Conservation (phyloP, 2,888 invertebrate genomes). For the Andrena marginata region DNA sequence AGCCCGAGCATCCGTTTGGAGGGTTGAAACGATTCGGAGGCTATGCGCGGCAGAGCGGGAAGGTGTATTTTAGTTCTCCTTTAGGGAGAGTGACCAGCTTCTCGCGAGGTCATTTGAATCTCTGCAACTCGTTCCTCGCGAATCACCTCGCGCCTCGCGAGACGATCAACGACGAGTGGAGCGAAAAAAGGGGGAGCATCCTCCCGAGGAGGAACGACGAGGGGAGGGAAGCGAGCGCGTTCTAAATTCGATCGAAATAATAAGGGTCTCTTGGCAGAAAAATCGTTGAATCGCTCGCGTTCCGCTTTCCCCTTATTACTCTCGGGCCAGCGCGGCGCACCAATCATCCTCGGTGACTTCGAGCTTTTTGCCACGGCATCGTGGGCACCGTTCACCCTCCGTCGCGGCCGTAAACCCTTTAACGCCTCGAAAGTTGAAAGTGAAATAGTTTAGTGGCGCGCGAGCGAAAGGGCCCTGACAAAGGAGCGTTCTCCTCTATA, state of each 20-base stretch:
- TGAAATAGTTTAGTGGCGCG: conserved; percentile 71
- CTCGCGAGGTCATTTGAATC: neutral
- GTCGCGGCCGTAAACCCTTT: conserved; percentile 61
- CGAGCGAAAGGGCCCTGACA: conserved; percentile 64
- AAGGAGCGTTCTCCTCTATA: conserved; percentile 63
- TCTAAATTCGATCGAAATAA: conserved; percentile 4
- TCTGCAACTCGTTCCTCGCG: neutral
- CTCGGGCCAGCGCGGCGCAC: conserved; percentile 2
- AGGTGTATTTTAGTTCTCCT: too few species aligned
- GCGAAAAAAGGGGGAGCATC: neutral
- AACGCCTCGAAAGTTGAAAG: conserved; percentile 69
- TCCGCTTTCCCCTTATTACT: conserved; percentile 28
- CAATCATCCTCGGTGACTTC: conserved; percentile 31
- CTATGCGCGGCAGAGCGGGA: too few species aligned
- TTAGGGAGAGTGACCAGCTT: too few species aligned
- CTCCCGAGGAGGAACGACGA: neutral
- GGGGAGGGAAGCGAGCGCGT: neutral
- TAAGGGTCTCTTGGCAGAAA: neutral
- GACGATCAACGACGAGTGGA: neutral
- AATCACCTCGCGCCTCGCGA: neutral
- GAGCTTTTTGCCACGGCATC: conserved; percentile 14
- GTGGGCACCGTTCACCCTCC: conserved; percentile 24
- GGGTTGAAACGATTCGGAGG: neutral
- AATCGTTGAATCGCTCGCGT: conserved; percentile 9
- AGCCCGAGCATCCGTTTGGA: neutral